A percentile compares a stretch with the other conserved stretches of the same genome.
Evolutionary conservation across 2,113 vertebrate genomes (phyloP).

Genomic region (Stegostoma tigrinum): DNA sequence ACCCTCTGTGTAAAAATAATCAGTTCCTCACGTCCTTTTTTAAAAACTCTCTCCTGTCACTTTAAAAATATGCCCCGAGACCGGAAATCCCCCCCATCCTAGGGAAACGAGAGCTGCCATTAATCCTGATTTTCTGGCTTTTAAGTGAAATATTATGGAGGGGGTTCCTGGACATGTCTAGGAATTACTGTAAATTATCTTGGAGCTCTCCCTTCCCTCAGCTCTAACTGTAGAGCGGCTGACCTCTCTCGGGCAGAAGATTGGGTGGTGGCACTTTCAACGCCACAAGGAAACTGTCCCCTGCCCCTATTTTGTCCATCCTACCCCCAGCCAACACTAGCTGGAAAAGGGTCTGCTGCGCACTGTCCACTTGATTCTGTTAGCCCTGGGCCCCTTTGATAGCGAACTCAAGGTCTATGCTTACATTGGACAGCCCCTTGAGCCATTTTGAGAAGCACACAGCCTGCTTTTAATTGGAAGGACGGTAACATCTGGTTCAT

Average conservation of each 20-base stretch:
- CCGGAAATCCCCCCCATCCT: too few relatives aligned
- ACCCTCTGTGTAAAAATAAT: too few relatives aligned
- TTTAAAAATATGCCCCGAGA: too few relatives aligned
- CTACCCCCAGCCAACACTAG: neutral
- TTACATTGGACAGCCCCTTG: neutral
- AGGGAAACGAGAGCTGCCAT: too few relatives aligned
- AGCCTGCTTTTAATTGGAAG: neutral
- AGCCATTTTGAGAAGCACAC: neutral
- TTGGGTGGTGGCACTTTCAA: neutral
- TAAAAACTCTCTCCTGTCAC: too few relatives aligned
- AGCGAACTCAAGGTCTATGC: too few relatives aligned
- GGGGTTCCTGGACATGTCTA: neutral
- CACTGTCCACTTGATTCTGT: neutral
- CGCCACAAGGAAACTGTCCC: neutral
- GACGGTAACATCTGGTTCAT: too few relatives aligned
- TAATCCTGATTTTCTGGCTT: neutral
- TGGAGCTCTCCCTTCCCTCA: neutral
- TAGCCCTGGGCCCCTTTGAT: neutral
- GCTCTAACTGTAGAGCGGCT: too few relatives aligned
- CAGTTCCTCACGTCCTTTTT: too few relatives aligned
- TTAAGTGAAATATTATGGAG: neutral
- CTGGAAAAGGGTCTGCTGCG: neutral
- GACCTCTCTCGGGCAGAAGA: neutral
- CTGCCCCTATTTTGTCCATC: neutral
- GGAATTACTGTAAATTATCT: neutral